phyloP scores from a whole-genome alignment of 2,888 invertebrate genomes.

The Calliphora vomitoria region DNA sequence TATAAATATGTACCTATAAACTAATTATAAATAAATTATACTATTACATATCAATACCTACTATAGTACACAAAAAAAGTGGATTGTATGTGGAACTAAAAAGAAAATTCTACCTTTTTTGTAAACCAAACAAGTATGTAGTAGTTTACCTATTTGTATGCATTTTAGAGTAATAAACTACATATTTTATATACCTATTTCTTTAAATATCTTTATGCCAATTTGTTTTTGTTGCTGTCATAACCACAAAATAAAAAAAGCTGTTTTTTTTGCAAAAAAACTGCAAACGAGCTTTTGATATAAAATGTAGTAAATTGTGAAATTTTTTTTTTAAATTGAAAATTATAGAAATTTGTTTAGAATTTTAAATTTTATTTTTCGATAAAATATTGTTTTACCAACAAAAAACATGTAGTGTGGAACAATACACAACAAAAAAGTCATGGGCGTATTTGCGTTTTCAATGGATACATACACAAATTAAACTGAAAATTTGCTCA shows the following conservation, averaged over 20 bases:
- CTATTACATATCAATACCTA: not conserved
- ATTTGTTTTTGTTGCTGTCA: conserved; percentile 3
- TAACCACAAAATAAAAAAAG: conserved; percentile 40
- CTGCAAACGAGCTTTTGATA: not conserved
- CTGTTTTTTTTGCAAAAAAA: conserved; percentile 7
- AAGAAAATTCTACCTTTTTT: not conserved
- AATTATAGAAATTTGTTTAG: not conserved
- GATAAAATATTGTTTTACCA: not conserved
- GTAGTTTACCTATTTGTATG: not conserved
- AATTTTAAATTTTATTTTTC: not conserved
- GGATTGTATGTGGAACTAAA: conserved; percentile 10
- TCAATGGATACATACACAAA: conserved; percentile 71
- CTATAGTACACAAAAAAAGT: not conserved
- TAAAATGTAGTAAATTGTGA: not conserved
- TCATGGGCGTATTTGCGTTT: conserved; percentile 68
- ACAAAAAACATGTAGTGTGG: conserved; percentile 40
- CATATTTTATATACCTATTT: not conserved
- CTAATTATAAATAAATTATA: not conserved
- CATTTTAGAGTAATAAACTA: not conserved
- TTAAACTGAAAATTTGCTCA: conserved; percentile 42
- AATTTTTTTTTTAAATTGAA: not conserved
- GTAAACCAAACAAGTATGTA: not conserved
- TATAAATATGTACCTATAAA: no score
- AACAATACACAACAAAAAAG: conserved; percentile 46
- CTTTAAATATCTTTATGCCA: not conserved